Percentiles rank a stretch among this genome's conserved stretches.
Evolutionary conservation across 2,113 vertebrate species (phyloP).

Genomic region (Ctenodactylus gundi): DNA sequence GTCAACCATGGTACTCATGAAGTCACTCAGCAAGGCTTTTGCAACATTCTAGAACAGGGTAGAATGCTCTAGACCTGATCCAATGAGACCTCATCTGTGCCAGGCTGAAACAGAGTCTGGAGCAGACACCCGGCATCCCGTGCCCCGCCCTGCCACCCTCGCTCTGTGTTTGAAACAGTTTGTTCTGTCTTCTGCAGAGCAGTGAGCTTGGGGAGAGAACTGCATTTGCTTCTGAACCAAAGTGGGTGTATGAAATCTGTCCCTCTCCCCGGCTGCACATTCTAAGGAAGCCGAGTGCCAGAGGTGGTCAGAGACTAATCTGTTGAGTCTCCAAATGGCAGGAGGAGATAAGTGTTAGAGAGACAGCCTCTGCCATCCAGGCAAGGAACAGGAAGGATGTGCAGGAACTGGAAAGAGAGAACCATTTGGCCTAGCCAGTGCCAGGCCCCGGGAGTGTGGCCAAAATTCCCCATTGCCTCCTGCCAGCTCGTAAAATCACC

Average conservation of each 20-base stretch:
- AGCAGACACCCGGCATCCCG: constrained; percentile 28
- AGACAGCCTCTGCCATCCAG: background rate
- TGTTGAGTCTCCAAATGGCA: background rate
- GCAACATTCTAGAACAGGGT: background rate
- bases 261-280: constrained; percentile 32
- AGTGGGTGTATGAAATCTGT: constrained; percentile 76
- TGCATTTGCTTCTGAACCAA: constrained; percentile 30
- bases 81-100: background rate
- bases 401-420: background rate
- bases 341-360: background rate
- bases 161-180: constrained; percentile 60
- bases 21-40: background rate
- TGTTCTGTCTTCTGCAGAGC: constrained; percentile 64
- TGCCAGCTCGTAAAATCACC: background rate
- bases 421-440: background rate
- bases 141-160: constrained; percentile 29
- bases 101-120: background rate
- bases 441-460: background rate
- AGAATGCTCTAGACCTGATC: background rate
- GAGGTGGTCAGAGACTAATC: constrained; percentile 13
- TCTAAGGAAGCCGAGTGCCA: background rate
- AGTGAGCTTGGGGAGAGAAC: constrained; percentile 3
- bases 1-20: background rate
- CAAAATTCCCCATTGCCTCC: background rate
- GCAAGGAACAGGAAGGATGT: background rate